Evolutionary conservation across 2,888 invertebrate genomes (phyloP), one percentile per base, ranked within the genome.

Genomic region (Sericinus montela): DNA sequence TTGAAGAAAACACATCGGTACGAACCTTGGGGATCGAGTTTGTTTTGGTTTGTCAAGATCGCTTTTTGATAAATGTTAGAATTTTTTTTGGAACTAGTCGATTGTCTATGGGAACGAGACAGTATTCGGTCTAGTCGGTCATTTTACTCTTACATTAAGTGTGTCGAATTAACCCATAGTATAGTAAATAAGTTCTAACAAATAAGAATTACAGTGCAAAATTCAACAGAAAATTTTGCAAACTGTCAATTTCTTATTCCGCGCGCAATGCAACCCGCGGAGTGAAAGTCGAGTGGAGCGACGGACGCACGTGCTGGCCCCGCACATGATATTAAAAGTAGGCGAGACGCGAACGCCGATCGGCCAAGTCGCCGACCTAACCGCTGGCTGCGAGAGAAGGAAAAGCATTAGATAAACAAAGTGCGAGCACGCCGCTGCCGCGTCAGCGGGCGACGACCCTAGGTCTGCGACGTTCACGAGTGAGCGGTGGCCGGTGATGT

Each of bases 281-380:
- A 78, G 80, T 78, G 80, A 77, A 80, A 80, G 80, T 79, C 69
- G 70, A 63, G 52, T 60, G 58, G 55, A 48, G 62, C 56, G 51
- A 48, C 62, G 55, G 51, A 57, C 63, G 65, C 46, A 37, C 48
- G 52, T 47, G 51, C 42, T 47, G 43, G 15, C 43, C 32, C 30
- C 45, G 37, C 38, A 73, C 75, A 77, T n/a, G 19, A 3, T 29
- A 78, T 79, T 80, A 79, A 77, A 80, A 64, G 67, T 58, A 53
- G 58, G 57, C 58, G 57, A 60, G 58, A 54, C 55, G 62, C 58
- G 60, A 49, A 51, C 55, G 38, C 25, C 48, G 30, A 52, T 25
- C 45, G 11, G 34, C 46, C 38, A 49, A 44, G 53, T 38, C 45
- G 8, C 16, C 34, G 19, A 36, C 41, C 42, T 42, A 13, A 14